Evolutionary conservation across 1,140 invertebrate genomes (phyloP).

Genomic region (Brachionus calyciflorus): DNA sequence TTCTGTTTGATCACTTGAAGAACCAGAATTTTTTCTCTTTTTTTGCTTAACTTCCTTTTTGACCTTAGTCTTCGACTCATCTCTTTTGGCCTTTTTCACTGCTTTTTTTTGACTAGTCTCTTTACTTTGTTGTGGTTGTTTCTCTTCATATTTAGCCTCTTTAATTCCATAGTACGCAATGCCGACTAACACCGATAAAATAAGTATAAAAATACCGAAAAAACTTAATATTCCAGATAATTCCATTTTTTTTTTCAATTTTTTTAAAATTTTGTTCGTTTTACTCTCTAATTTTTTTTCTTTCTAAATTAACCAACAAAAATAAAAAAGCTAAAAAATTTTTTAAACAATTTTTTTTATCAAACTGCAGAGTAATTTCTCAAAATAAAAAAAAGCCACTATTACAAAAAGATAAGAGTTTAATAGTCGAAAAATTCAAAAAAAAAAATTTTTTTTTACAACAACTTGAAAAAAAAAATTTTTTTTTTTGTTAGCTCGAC

Average conservation of each 20-base stretch:
- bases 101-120: neutral
- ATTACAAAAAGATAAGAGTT: too few species aligned
- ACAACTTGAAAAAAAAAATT: too few species aligned
- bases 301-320: neutral
- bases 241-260: slow-evolving; percentile 32
- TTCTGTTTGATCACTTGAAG: neutral
- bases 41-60: neutral
- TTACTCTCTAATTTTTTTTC: neutral
- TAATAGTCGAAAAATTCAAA: too few species aligned
- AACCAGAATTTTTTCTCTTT: slow-evolving; percentile 26
- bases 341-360: too few species aligned
- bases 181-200: slow-evolving; percentile 3
- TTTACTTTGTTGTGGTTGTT: neutral
- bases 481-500: too few species aligned
- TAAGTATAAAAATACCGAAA: neutral
- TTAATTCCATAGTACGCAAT: slow-evolving; percentile 22
- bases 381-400: too few species aligned
- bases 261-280: slow-evolving; percentile 1
- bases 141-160: neutral
- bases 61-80: neutral
- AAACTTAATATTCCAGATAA: slow-evolving; percentile 1
- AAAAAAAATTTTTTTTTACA: too few species aligned
- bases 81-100: neutral
- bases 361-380: too few species aligned
- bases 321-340: neutral